Evolutionary conservation across 2,797 vertebrate species (phyloP).

Genomic region (Pelobates cultripes): DNA sequence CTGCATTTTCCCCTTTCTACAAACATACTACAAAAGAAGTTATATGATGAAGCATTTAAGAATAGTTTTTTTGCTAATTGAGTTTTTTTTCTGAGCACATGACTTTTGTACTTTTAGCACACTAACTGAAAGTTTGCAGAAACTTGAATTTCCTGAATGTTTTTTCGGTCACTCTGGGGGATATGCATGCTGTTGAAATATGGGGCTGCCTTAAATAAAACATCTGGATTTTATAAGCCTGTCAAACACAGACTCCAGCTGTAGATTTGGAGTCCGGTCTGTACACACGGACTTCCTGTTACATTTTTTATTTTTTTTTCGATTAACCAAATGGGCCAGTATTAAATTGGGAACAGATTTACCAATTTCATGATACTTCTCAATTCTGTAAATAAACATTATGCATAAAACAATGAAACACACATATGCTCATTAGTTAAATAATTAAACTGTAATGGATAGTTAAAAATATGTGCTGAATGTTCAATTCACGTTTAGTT

Average conservation of each 20-base stretch:
- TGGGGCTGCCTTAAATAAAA: conserved; percentile 26
- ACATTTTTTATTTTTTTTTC: conserved; percentile 13
- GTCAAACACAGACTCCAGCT: conserved; percentile 48
- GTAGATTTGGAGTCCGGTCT: conserved; percentile 30
- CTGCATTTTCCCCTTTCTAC: no score
- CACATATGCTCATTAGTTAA: neutral
- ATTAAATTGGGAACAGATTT: conserved; percentile 48
- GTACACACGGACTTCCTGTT: conserved; percentile 49
- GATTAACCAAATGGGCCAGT: conserved; percentile 32
- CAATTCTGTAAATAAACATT: conserved; percentile 22
- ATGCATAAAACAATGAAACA: conserved; percentile 10
- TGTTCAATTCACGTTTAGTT: neutral
- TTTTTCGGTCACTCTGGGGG: conserved; percentile 33
- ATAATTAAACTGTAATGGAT: neutral
- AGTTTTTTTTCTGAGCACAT: conserved; percentile 11
- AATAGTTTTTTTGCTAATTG: no score
- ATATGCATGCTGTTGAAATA: conserved; percentile 39
- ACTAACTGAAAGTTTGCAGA: conserved; percentile 38
- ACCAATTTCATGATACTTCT: conserved; percentile 17
- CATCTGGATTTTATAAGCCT: conserved; percentile 53
- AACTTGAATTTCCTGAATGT: conserved; percentile 46
- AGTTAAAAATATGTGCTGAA: neutral
- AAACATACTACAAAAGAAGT: no score
- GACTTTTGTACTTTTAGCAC: conserved; percentile 30
- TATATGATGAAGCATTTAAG: no score